phyloP scores from a whole-genome alignment of 2,888 invertebrate genomes.

The Metopia argyrocephala region DNA sequence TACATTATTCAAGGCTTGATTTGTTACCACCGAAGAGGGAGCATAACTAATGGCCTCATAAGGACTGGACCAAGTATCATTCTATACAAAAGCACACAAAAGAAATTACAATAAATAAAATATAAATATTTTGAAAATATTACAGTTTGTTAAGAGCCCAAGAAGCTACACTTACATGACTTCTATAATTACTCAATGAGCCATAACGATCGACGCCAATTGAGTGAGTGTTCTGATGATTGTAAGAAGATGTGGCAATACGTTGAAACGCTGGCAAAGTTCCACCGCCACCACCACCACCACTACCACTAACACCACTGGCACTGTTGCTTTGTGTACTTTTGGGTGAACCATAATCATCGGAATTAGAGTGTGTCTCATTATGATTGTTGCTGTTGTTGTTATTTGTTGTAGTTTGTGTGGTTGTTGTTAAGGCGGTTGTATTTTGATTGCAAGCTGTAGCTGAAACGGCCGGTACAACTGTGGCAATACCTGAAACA shows the following conservation, averaged over 20 bases:
- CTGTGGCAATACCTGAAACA: constrained; percentile 15
- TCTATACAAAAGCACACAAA: constrained; percentile 67
- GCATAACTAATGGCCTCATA: constrained; percentile 76
- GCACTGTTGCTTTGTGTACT: constrained; percentile 72
- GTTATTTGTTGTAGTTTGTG: constrained; percentile 56
- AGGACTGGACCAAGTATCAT: constrained; percentile 72
- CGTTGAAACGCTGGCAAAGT: constrained; percentile 77
- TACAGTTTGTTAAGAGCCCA: not conserved
- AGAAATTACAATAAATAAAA: constrained; percentile 18
- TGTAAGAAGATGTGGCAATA: constrained; percentile 69
- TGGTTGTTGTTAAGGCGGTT: constrained; percentile 68
- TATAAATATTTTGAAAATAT: not conserved
- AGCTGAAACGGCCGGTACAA: constrained; percentile 46
- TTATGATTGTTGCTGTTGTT: constrained; percentile 53
- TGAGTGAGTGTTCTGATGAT: constrained; percentile 65
- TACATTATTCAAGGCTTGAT: constrained; percentile 65
- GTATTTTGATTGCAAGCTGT: constrained; percentile 68
- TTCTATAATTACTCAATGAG: constrained; percentile 74
- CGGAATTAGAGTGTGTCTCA: constrained; percentile 66
- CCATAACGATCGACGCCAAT: constrained; percentile 71
- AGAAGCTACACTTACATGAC: constrained; percentile 72
- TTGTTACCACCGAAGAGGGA: constrained; percentile 68
- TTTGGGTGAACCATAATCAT: constrained; percentile 76
- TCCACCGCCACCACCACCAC: constrained; percentile 70
- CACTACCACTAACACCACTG: constrained; percentile 70